Evolutionary conservation across 2,797 vertebrate species (phyloP), one percentile per base, ranked within the genome.

Genomic region (Gymnoscopelus microlampas): DNA sequence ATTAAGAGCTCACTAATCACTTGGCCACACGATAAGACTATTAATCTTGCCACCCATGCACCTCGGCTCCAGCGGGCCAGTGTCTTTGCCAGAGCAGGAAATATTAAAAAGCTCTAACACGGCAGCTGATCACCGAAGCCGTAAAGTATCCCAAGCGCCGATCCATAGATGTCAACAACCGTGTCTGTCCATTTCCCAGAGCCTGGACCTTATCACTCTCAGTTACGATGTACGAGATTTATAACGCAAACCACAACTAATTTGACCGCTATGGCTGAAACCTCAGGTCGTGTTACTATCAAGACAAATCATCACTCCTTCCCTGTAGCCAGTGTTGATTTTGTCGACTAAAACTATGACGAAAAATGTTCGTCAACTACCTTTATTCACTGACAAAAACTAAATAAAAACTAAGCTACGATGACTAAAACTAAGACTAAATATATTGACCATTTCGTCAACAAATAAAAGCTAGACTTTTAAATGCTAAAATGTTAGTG

Each of bases 1-100:
- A 92, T 93, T 94, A 94, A 93, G 91, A 93, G 88, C 88, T 87
- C 90, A 91, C 91, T 93, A 94, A 94, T 94, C 91, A 93, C 92
- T 92, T 87, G 89, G 89, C 89, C 82, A 87, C 91, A 92, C 90
- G 89, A 92, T 93, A 90, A 91, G 90, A 93, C 92, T 89, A 94
- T 94, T 92, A 93, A 94, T 94, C 91, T 91, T 79, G 73, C 82
- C 75, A 75, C 86, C 85, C 82, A 71, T 83, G 85, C 79, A 78
- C 81, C 85, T 78, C 87, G 44, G 81, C 79, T 87, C 83, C 83
- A 70, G 76, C 60, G 64, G 87, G 80, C 83, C 76, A 65, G 85
- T 78, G 81, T 71, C 76, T 89, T 89, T 87, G 84, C 87, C 81
- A 70, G 78, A 78, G 77, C 84, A 66, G 29, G 65, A 74, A 63